Percentiles rank a stretch among this genome's conserved stretches.
Conservation (phyloP, 1,140 invertebrate genomes). For the Dendrolimus kikuchii region DNA sequence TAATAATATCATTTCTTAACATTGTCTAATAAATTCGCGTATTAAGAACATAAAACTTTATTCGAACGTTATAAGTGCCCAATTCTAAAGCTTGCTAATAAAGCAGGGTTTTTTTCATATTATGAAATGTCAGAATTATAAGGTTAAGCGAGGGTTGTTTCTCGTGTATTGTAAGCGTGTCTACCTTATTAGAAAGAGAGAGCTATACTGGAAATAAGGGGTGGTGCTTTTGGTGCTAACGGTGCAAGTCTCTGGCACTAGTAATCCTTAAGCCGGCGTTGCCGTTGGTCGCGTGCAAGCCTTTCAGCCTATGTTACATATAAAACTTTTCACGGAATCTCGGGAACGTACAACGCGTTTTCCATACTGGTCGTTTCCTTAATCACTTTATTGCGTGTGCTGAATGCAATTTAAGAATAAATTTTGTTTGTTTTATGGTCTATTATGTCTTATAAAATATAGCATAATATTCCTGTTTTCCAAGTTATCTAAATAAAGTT, state of each 20-base stretch:
- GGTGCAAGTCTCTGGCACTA: constrained; percentile 41
- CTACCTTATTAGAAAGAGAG: constrained; percentile 38
- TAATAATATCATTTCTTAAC: too few species aligned
- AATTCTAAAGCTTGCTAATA: too few species aligned
- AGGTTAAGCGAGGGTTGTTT: constrained; percentile 34
- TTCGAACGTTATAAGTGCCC: too few species aligned
- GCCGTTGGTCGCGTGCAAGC: constrained; percentile 26
- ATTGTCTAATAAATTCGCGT: too few species aligned
- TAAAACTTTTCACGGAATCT: constrained; percentile 63
- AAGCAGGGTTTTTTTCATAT: not conserved
- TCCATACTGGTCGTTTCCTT: constrained; percentile 36
- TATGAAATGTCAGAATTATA: constrained; percentile 29
- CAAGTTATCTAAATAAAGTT: not conserved
- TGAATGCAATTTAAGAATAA: constrained; percentile 43
- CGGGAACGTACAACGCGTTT: constrained; percentile 37
- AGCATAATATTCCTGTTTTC: not conserved
- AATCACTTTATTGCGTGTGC: constrained; percentile 62
- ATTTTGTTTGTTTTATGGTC: constrained; percentile 42
- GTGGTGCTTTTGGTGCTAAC: constrained; percentile 32
- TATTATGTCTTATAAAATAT: constrained; percentile 11
- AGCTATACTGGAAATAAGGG: constrained; percentile 32
- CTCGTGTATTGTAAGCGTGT: constrained; percentile 26
- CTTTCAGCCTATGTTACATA: constrained; percentile 9
- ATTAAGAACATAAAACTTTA: too few species aligned
- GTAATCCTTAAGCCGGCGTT: constrained; percentile 32